A percentile compares a stretch with the other conserved stretches of the same genome.
These are phyloP conservation scores for Cacoxenus indagator DNA, from an alignment of 2,888 invertebrate genomes.

Conservation along the genomic window DNA sequence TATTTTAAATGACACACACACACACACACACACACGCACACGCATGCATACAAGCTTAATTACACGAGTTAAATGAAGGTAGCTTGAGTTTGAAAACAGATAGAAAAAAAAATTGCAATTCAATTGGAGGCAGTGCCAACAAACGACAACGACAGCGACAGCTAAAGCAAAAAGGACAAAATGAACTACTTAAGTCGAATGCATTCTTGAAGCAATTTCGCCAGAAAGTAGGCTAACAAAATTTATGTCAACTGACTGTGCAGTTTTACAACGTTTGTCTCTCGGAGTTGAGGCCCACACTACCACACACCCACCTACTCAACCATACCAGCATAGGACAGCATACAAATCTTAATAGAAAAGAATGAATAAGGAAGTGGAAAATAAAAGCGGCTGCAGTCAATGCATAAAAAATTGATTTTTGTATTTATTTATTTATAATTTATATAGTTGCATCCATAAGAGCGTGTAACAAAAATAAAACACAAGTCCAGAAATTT, in stretches of 20 bases:
- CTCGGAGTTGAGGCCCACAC: background rate
- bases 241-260: constrained; percentile 63
- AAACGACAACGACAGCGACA: background rate
- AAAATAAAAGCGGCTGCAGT: background rate
- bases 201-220: constrained; percentile 55
- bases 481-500: background rate
- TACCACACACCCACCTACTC: background rate
- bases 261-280: constrained; percentile 46
- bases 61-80: background rate
- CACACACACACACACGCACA: background rate
- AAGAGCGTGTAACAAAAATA: background rate
- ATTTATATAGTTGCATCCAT: background rate
- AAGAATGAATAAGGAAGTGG: constrained; percentile 38
- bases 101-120: background rate
- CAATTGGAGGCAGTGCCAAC: background rate
- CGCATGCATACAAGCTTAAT: background rate
- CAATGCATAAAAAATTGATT: constrained; percentile 44
- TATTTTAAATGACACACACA: background rate
- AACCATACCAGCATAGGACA: constrained; percentile 35
- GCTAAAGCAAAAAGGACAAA: background rate
- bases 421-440: background rate
- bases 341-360: constrained; percentile 25
- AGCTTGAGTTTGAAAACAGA: background rate
- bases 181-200: constrained; percentile 22
- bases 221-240: constrained; percentile 57